Conservation (phyloP, 2,113 vertebrate species). For the Oceanites oceanicus region DNA sequence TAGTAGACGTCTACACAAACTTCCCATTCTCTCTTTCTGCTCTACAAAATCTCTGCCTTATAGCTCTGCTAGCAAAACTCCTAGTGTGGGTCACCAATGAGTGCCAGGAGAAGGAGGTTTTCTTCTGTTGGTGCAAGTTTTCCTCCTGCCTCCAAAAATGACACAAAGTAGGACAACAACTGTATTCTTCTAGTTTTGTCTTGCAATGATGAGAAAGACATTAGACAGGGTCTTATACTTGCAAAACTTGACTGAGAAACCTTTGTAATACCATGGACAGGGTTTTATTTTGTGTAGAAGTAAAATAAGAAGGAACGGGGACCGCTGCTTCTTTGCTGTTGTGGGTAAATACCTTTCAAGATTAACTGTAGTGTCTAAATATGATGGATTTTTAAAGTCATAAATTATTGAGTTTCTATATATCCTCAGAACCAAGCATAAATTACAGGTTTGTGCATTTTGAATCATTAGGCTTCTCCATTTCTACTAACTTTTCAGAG, state of each 20-base stretch:
- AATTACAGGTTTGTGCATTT: not conserved
- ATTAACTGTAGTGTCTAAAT: not conserved
- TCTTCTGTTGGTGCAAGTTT: not conserved
- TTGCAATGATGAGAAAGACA: not conserved
- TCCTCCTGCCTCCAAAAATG: not conserved
- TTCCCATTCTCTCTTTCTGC: not conserved
- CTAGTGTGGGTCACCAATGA: rapidly evolving
- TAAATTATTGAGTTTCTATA: not conserved
- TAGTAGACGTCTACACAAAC: not conserved
- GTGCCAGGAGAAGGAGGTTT: not conserved
- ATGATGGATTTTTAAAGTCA: not conserved
- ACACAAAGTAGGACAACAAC: too few species aligned
- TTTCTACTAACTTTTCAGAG: not conserved
- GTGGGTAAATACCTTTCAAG: not conserved
- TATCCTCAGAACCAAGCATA: not conserved
- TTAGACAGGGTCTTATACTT: not conserved
- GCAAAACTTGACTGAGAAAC: not conserved
- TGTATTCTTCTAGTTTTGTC: not conserved
- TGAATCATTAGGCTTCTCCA: not conserved
- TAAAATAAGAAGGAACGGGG: not conserved
- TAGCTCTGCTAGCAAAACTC: not conserved
- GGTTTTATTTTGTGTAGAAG: not conserved
- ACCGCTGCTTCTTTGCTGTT: not conserved
- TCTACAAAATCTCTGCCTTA: not conserved
- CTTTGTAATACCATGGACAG: not conserved